Conservation (phyloP, 2,888 invertebrate genomes). For the Nephrotoma guestfalica region DNA sequence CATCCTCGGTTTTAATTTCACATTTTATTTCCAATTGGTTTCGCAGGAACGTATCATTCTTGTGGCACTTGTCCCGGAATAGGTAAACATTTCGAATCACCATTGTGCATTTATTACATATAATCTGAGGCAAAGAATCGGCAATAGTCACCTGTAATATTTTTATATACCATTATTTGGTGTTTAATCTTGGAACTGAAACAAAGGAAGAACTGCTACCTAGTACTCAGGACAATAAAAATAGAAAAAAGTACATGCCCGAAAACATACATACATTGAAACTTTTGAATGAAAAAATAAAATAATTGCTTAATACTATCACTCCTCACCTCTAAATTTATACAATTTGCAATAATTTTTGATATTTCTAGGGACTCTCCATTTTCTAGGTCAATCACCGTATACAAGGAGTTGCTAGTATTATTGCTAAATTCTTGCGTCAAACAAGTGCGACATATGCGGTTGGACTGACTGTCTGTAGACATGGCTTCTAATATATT, state of each 20-base stretch:
- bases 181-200: no score
- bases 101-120: not conserved
- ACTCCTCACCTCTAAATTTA: not conserved
- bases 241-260: no score
- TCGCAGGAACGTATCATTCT: not conserved
- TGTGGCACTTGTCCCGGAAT: not conserved
- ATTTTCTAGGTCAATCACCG: not conserved
- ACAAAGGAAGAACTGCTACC: no score
- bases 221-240: no score
- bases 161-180: not conserved
- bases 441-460: not conserved
- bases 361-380: not conserved
- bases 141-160: not conserved
- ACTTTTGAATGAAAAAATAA: no score
- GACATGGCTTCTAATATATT: not conserved
- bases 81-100: not conserved
- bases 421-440: not conserved
- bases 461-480: not conserved
- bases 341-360: not conserved
- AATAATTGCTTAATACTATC: no score
- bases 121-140: not conserved
- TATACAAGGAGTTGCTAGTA: not conserved
- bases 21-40: not conserved
- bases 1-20: not conserved
- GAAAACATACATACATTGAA: no score